phyloP scores from a whole-genome alignment of 23 tunicate genomes.

The Styela plicata region DNA sequence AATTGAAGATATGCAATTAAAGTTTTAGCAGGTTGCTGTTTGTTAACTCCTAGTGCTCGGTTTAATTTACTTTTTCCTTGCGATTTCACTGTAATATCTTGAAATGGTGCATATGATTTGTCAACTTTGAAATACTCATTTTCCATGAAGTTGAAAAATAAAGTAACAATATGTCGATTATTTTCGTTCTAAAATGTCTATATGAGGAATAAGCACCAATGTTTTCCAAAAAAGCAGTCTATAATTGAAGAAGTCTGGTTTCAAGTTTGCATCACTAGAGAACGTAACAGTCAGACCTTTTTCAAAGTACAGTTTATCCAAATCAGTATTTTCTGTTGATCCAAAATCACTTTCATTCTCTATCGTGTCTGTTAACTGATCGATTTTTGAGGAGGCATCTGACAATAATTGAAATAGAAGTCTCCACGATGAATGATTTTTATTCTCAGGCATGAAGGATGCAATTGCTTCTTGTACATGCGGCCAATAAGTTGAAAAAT shows the following conservation, averaged over 20 bases:
- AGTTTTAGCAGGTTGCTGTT: slow-evolving; percentile 20
- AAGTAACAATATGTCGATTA: slow-evolving; percentile 31
- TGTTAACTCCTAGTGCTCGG: slow-evolving; percentile 1
- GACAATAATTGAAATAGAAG: slow-evolving; percentile 48
- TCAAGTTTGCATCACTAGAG: slow-evolving; percentile 8
- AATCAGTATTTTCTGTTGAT: neutral
- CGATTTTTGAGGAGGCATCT: slow-evolving; percentile 30
- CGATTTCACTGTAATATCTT: slow-evolving; percentile 21
- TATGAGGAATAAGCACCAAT: slow-evolving; percentile 34
- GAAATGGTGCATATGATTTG: slow-evolving; percentile 28
- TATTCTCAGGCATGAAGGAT: slow-evolving; percentile 30
- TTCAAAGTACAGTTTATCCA: neutral
- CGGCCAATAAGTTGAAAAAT: slow-evolving; percentile 52
- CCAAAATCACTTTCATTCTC: neutral
- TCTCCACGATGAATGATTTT: slow-evolving; percentile 48
- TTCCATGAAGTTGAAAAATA: slow-evolving; percentile 54
- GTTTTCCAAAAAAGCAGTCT: slow-evolving; percentile 63
- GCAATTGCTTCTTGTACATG: slow-evolving; percentile 44
- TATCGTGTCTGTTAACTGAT: neutral
- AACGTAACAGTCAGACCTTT: neutral
- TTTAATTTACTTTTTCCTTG: neutral
- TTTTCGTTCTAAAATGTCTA: slow-evolving; percentile 31
- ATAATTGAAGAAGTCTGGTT: slow-evolving; percentile 44
- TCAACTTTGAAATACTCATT: slow-evolving; percentile 75
- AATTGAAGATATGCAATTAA: slow-evolving; percentile 47